Conservation (phyloP, 2,797 vertebrate genomes). For the Vultur gryphus region DNA sequence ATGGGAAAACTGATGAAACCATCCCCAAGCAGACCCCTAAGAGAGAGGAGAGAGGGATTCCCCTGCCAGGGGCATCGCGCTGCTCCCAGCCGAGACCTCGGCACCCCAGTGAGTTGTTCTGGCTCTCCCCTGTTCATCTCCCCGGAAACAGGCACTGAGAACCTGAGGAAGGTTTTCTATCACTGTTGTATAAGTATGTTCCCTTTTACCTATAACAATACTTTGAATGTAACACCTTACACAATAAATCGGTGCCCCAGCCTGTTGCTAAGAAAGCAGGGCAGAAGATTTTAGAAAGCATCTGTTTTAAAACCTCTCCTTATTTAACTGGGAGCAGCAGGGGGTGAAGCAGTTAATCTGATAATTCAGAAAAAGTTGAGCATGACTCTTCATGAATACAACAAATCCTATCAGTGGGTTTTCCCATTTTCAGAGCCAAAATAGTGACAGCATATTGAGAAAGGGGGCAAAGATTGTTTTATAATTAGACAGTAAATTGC, state of each 20-base stretch:
- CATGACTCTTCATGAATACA: not conserved
- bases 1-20: not conserved
- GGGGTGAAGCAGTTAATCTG: not conserved
- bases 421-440: conserved; percentile 23
- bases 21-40: not conserved
- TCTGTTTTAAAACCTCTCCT: not conserved
- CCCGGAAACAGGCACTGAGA: not conserved
- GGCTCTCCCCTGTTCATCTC: not conserved
- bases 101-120: not conserved
- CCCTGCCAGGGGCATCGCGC: accelerated
- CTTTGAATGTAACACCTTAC: not conserved
- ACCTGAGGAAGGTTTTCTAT: not conserved
- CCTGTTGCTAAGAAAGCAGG: not conserved
- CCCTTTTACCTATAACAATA: not conserved
- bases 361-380: not conserved
- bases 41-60: not conserved
- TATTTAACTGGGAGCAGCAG: not conserved
- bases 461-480: not conserved
- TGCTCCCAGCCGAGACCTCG: accelerated
- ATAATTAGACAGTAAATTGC: conserved; percentile 28
- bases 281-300: not conserved
- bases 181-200: not conserved
- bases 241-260: not conserved
- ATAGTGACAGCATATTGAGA: not conserved
- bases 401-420: not conserved